A percentile compares a stretch with the other conserved stretches of the same genome.
These are phyloP conservation scores for Heliocidaris erythrogramma DNA, from an alignment of 35 echinoderm and acorn worm genomes.

Conservation along the genomic window DNA sequence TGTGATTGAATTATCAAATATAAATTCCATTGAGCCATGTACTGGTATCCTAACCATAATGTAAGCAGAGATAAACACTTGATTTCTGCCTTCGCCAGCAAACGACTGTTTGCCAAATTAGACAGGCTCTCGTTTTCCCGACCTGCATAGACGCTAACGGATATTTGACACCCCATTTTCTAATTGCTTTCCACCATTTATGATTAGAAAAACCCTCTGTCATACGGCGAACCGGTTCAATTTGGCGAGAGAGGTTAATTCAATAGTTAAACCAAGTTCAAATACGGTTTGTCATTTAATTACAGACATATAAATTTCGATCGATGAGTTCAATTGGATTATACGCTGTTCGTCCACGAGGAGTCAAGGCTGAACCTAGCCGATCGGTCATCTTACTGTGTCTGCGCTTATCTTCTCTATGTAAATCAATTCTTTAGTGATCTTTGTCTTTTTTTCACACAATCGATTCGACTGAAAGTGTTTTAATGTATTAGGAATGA, in stretches of 20 bases:
- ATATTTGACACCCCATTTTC: background rate
- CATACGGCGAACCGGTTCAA: background rate
- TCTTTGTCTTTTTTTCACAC: background rate
- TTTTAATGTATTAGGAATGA: background rate
- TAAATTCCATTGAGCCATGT: too few species aligned
- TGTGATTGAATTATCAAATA: too few species aligned
- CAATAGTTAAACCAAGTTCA: background rate
- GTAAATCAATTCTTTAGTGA: background rate
- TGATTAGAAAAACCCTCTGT: background rate
- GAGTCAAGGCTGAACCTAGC: background rate
- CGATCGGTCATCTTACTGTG: background rate
- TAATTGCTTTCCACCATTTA: background rate
- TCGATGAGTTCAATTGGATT: background rate
- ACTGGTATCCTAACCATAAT: background rate
- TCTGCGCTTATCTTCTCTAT: background rate
- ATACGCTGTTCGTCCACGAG: background rate
- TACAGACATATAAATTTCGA: background rate
- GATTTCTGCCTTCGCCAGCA: background rate
- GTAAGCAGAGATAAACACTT: background rate
- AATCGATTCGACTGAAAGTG: background rate
- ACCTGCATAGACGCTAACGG: background rate
- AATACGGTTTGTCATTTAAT: slow-evolving; percentile 18
- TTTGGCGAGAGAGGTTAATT: slow-evolving; percentile 2
- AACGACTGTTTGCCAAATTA: background rate
- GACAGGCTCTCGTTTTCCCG: background rate